Base-by-base conservation (phyloP, 2,888 invertebrate species). In the Acrocyrtus sp. region DNA sequence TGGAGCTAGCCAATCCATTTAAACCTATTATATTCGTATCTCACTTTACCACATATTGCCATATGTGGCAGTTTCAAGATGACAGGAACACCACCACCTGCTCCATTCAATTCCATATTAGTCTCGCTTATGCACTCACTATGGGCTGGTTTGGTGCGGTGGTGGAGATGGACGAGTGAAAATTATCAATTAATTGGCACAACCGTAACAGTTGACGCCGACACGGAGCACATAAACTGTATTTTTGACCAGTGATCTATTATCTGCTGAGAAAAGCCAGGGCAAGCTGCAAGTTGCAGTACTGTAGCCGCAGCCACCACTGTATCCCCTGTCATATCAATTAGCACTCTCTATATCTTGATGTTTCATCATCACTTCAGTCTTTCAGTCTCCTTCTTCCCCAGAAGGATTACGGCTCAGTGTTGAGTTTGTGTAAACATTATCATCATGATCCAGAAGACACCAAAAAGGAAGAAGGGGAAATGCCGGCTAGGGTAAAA, bases 1-100 rank as follows among this genome's bases (percentile, higher is more conserved):
- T n/a, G n/a, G n/a, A n/a, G n/a, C n/a, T n/a, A n/a, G n/a, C n/a
- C n/a, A n/a, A n/a, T n/a, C n/a, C n/a, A n/a, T n/a, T n/a, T n/a
- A n/a, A n/a, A n/a, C n/a, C n/a, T n/a, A n/a, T n/a, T n/a, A n/a
- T n/a, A n/a, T n/a, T n/a, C 24, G 17, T 45, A 65, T 65, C 65
- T 47, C 34, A 65, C 47, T 65, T 65, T 17, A 12, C 19, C 53
- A 56, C 34, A 22, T 15, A 22, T 21, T 66, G 17, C 66, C 66
- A 65, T 65, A 65, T 66, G 57, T 48, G 66, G 56, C 27, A 19
- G 48, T 66, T 66, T 66, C 41, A n/a, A n/a, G 41, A 58, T 57
- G 66, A 57, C 66, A 66, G 15, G n/a, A 22, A 2, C 15, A 26
- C 22, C 26, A 26, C 51, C 10, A 10, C 51, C 51, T 3, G 10